A percentile compares a stretch with the other conserved stretches of the same genome.
Conservation (phyloP, 1,140 invertebrate genomes). For the Babylonia areolata region DNA sequence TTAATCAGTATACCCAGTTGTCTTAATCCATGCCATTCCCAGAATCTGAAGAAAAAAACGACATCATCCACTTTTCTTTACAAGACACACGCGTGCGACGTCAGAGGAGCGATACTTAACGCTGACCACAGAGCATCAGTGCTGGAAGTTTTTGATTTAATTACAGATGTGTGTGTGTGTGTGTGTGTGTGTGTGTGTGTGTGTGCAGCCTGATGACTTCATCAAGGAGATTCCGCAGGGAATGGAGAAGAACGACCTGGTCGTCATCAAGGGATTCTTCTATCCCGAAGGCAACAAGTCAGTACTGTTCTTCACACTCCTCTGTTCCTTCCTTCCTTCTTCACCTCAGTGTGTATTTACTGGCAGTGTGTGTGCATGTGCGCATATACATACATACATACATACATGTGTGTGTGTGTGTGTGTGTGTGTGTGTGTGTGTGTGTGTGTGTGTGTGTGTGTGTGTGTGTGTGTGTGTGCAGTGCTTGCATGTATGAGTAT, state of each 20-base stretch:
- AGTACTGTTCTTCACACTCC: background rate
- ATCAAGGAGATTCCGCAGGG: conserved; percentile 62
- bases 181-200: conserved; percentile 16
- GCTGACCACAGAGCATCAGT: too few relatives aligned
- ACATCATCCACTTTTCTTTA: too few relatives aligned
- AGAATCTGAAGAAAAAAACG: too few relatives aligned
- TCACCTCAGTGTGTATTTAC: background rate
- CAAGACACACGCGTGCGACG: too few relatives aligned
- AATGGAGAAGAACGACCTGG: conserved; percentile 59
- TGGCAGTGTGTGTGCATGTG: background rate
- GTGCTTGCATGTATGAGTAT: background rate
- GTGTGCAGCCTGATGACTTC: conserved; percentile 57
- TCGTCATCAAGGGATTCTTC: conserved; percentile 60
- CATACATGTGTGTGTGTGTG: background rate
- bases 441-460: background rate
- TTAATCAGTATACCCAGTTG: too few relatives aligned
- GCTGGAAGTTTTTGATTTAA: too few relatives aligned
- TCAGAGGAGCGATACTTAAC: too few relatives aligned
- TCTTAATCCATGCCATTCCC: too few relatives aligned
- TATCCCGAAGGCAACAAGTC: conserved; percentile 58
- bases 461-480: background rate
- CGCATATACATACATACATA: background rate
- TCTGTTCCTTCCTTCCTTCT: background rate
- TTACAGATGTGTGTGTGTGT: background rate
- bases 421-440: conserved; percentile 6